These are phyloP conservation scores for Sarcophaga variegata DNA, from an alignment of 2,888 invertebrate genomes.

Conservation along the genomic window DNA sequence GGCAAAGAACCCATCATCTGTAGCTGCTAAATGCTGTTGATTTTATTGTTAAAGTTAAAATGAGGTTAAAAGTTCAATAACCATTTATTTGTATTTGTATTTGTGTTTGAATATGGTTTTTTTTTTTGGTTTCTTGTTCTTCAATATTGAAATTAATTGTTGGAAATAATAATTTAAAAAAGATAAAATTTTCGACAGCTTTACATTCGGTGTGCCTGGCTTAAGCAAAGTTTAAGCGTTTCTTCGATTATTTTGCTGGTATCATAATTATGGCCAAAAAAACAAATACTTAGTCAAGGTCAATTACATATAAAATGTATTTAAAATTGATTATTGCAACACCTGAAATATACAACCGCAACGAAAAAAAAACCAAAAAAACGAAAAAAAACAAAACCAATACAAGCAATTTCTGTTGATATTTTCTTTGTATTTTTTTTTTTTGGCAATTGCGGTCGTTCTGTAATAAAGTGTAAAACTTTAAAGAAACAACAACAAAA, in stretches of 20 bases:
- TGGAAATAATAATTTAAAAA: not conserved
- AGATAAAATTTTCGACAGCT: not conserved
- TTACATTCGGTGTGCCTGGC: too few relatives aligned
- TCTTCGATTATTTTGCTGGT: not conserved
- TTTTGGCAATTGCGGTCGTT: not conserved
- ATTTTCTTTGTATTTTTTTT: not conserved
- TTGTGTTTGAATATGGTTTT: not conserved
- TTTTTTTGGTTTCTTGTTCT: too few relatives aligned
- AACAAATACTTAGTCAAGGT: constrained; percentile 41
- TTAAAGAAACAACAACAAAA: constrained; percentile 9
- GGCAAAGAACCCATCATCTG: not conserved
- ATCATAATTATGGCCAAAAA: not conserved
- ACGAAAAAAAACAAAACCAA: constrained; percentile 29
- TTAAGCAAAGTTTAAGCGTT: not conserved
- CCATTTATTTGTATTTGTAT: not conserved
- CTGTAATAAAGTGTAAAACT: constrained; percentile 42
- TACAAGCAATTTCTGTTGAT: not conserved
- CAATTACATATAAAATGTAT: constrained; percentile 30
- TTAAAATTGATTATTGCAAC: constrained; percentile 39
- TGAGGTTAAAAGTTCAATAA: not conserved
- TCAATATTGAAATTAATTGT: not conserved
- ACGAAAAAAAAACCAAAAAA: constrained; percentile 19
- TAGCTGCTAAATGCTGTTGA: not conserved
- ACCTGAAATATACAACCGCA: not conserved
- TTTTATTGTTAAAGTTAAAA: not conserved